Base-by-base conservation (phyloP, 2,797 vertebrate genomes). In the Pipistrellus pygmaeus region DNA sequence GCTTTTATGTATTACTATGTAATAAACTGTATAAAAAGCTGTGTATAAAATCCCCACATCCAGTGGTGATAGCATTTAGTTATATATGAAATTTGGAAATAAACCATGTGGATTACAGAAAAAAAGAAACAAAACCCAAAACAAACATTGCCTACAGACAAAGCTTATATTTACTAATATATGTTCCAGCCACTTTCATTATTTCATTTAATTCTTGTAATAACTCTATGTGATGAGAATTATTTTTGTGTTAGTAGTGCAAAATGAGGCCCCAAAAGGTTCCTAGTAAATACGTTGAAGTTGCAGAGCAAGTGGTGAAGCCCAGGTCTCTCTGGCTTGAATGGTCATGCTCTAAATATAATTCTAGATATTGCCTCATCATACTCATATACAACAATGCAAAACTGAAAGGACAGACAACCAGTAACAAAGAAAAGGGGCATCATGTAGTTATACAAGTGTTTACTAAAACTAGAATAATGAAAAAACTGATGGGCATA, bases 31-130 rank as follows among this genome's bases (percentile, higher is more conserved):
- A 78, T 60, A 12, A 72, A 92, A 72, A 73, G 6, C 6, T 88
- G 23, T 25, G 44, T 35, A 68, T 80, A 53, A 81, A 76, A 85
- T 2, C 21, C n/a, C 27, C 46, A 25, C 2, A 71, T 21, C 13
- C 23, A 87, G 27, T 57, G 51, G 17, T 38, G 35, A 38, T 32
- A 51, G n/a, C 38, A 66, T 14, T 73, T 41, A 41, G 38, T 41
- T 94, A 60, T 9, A 77, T 35, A 73, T 27, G 80, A 87, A 88
- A 88, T 38, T 4, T 76, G 41, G 53, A 75, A 90, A 76, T 71
- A 91, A 76, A 94, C 25, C 11, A 69, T 35, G 46, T n/a, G 27
- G 12, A 4, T 60, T 30, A 66, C 55, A 9, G n/a, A 80, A 80
- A 75, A 86, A 75, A 69, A 86, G 21, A 57, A 88, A 78, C 5